Evolutionary conservation across 2,113 vertebrate genomes (phyloP).

Genomic region (Arizona elegans): DNA sequence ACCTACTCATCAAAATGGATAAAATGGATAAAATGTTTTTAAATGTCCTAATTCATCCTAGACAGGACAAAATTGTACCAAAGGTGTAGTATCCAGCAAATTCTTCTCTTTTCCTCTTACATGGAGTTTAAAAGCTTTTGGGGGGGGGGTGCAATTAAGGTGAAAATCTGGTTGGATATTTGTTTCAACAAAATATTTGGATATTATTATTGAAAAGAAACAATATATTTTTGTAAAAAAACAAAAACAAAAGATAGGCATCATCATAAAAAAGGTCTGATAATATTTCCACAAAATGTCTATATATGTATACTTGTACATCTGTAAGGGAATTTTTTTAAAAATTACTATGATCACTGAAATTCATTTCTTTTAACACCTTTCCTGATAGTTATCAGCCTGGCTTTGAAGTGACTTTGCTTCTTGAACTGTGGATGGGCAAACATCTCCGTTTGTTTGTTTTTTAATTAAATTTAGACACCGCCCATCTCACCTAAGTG

Average conservation of each 20-base stretch:
- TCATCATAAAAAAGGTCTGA: neutral
- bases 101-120: neutral
- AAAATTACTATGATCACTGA: neutral
- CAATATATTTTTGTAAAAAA: neutral
- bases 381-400: neutral
- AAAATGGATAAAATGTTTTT: neutral
- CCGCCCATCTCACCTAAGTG: no score
- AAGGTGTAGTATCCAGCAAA: neutral
- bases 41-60: neutral
- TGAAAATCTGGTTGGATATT: neutral
- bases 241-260: neutral
- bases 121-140: neutral
- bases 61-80: no score
- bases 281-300: neutral
- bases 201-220: neutral
- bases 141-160: neutral
- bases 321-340: neutral
- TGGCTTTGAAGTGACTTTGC: neutral
- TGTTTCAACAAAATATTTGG: neutral
- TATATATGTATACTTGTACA: neutral
- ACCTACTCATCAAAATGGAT: neutral
- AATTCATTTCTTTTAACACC: neutral
- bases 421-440: neutral
- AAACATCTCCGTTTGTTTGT: neutral
- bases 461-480: no score